Evolutionary conservation across 2,888 invertebrate species (phyloP).

Genomic region (Synergus umbraculus): DNA sequence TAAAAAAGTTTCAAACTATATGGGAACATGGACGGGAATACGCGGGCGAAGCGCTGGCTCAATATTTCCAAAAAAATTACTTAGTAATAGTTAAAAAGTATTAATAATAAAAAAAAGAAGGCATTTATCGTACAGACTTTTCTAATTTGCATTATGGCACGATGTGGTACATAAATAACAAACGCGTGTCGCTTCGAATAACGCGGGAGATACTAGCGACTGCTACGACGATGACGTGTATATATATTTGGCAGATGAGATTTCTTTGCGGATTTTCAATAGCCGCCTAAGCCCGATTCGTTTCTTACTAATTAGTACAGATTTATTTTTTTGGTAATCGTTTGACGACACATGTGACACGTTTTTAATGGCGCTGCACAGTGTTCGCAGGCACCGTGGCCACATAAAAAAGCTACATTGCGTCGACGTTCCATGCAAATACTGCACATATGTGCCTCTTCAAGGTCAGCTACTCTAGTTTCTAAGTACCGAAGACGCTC

Average conservation of each 20-base stretch:
- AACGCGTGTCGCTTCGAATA: slow-evolving; percentile 21
- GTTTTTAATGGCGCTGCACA: slow-evolving; percentile 89
- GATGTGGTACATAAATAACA: slow-evolving; percentile 53
- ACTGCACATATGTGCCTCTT: slow-evolving; percentile 90
- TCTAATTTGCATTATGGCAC: slow-evolving; percentile 56
- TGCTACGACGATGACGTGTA: slow-evolving; percentile 36
- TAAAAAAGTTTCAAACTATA: not conserved
- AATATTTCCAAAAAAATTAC: slow-evolving; percentile 46
- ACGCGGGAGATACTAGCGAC: slow-evolving; percentile 47
- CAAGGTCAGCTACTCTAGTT: slow-evolving; percentile 90
- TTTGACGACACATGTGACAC: slow-evolving; percentile 92
- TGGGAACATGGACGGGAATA: slow-evolving; percentile 52
- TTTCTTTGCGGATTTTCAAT: slow-evolving; percentile 49
- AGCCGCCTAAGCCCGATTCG: slow-evolving; percentile 37
- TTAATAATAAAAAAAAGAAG: slow-evolving; percentile 17
- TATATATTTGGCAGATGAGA: slow-evolving; percentile 51
- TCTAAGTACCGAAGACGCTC: slow-evolving; percentile 81
- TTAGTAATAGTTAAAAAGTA: slow-evolving; percentile 32
- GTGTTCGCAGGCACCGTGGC: slow-evolving; percentile 90
- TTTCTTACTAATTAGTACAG: slow-evolving; percentile 75
- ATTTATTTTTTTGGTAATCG: slow-evolving; percentile 86
- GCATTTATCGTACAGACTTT: slow-evolving; percentile 46
- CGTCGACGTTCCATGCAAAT: slow-evolving; percentile 92
- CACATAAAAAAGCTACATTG: slow-evolving; percentile 92
- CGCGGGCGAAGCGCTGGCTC: slow-evolving; percentile 45